These are phyloP conservation scores for Lepidonotus clava DNA, from an alignment of 2,888 invertebrate species.

Conservation along the genomic window DNA sequence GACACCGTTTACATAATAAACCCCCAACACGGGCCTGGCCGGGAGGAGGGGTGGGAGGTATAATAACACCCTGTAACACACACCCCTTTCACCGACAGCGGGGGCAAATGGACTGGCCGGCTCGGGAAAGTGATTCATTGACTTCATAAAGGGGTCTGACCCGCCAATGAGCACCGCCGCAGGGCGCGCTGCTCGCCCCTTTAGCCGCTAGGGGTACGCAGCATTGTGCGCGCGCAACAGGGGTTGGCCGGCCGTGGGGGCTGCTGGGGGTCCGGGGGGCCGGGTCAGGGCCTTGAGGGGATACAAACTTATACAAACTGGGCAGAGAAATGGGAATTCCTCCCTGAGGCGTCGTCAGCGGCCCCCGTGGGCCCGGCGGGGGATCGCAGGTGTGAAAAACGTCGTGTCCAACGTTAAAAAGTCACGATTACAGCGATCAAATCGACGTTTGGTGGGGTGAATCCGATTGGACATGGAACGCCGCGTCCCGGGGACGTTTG, in stretches of 20 bases:
- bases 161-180: conserved; percentile 31
- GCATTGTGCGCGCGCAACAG: conserved; percentile 35
- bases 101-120: not conserved
- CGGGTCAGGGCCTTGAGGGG: no score
- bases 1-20: conserved; percentile 46
- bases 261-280: not conserved
- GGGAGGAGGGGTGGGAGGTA: no score
- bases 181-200: conserved; percentile 21
- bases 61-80: conserved; percentile 20
- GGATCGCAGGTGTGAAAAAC: conserved; percentile 27
- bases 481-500: not conserved
- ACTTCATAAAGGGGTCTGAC: conserved; percentile 36
- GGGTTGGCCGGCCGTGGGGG: not conserved
- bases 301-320: no score
- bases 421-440: conserved; percentile 15
- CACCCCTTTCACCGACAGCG: not conserved
- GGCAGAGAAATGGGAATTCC: not conserved
- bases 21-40: not conserved
- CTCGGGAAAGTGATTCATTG: conserved; percentile 40
- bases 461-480: conserved; percentile 40
- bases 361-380: conserved; percentile 2
- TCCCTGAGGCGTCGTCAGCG: conserved; percentile 7
- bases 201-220: no score
- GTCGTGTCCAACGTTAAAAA: conserved; percentile 3
- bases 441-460: conserved; percentile 32